Evolutionary conservation across 1,140 invertebrate genomes (phyloP).

Genomic region (Hyposmocoma kahamanoa): DNA sequence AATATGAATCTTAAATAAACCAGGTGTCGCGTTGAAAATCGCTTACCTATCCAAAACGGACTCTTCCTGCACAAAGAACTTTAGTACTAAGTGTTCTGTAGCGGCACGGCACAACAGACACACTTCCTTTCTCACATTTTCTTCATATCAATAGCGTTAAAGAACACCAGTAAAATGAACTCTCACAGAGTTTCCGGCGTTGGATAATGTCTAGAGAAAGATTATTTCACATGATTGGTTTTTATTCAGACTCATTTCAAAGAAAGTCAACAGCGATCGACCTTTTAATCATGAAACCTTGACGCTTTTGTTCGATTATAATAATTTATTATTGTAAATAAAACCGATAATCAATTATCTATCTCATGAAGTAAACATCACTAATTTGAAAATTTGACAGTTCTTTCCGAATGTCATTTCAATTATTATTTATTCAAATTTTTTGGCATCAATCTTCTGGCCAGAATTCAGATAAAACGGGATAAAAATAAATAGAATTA

Average conservation of each 20-base stretch:
- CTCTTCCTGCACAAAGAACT: constrained; percentile 49
- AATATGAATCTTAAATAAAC: constrained; percentile 64
- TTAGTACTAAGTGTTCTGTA: constrained; percentile 52
- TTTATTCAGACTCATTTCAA: not conserved
- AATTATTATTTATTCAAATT: constrained; percentile 18
- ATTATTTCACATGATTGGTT: constrained; percentile 23
- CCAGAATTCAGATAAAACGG: not conserved
- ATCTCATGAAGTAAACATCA: too few relatives aligned
- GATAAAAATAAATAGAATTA: constrained; percentile 2
- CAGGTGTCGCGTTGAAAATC: constrained; percentile 49
- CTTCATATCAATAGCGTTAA: constrained; percentile 67
- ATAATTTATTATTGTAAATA: too few relatives aligned
- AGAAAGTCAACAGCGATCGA: not conserved
- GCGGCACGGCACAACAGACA: constrained; percentile 49
- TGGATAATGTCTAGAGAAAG: constrained; percentile 40
- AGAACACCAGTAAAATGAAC: constrained; percentile 58
- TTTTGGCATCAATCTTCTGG: too few relatives aligned
- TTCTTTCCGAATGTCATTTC: not conserved
- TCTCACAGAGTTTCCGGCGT: constrained; percentile 56
- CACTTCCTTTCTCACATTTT: constrained; percentile 73
- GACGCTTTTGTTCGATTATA: too few relatives aligned
- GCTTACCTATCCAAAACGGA: constrained; percentile 33
- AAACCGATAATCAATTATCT: too few relatives aligned
- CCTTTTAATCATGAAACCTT: not conserved
- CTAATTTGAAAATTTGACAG: constrained; percentile 37